A percentile compares a stretch with the other conserved stretches of the same genome.
Evolutionary conservation across 2,113 vertebrate species (phyloP).

Genomic region (Microcebus tavaratra): DNA sequence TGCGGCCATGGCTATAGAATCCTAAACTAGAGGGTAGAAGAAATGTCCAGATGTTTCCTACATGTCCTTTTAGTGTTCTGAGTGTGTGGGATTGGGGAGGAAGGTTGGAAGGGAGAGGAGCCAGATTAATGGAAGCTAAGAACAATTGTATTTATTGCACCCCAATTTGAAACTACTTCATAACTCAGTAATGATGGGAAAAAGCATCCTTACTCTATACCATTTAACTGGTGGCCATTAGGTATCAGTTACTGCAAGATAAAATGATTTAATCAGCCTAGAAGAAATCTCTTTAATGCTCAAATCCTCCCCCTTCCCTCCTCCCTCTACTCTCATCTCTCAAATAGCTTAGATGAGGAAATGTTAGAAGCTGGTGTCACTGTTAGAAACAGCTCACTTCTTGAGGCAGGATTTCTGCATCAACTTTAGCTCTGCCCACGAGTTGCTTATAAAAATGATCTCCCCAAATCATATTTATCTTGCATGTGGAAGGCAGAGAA

Average conservation of each 20-base stretch:
- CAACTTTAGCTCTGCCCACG: neutral
- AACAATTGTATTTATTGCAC: conserved; percentile 8
- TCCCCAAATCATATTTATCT: neutral
- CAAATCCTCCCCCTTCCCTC: neutral
- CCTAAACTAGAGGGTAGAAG: neutral
- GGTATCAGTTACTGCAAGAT: conserved; percentile 64
- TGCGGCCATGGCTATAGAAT: neutral
- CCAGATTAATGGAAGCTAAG: conserved; percentile 10
- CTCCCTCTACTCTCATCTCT: neutral
- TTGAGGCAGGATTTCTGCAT: conserved; percentile 10
- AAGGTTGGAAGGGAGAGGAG: neutral
- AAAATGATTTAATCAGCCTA: conserved; percentile 54
- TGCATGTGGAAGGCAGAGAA: neutral
- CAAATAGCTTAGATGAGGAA: conserved; percentile 22
- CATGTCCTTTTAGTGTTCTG: neutral
- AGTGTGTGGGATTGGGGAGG: neutral
- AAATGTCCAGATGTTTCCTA: neutral
- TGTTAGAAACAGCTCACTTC: neutral
- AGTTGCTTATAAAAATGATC: neutral
- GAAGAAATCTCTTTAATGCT: conserved; percentile 44
- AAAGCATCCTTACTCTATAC: neutral
- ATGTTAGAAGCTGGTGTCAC: conserved; percentile 10
- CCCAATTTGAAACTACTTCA: conserved; percentile 18
- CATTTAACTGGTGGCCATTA: conserved; percentile 17
- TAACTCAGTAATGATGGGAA: conserved; percentile 37